Conservation (phyloP, 2,113 vertebrate species). For the Boulengeromyrus knoepffleri region DNA sequence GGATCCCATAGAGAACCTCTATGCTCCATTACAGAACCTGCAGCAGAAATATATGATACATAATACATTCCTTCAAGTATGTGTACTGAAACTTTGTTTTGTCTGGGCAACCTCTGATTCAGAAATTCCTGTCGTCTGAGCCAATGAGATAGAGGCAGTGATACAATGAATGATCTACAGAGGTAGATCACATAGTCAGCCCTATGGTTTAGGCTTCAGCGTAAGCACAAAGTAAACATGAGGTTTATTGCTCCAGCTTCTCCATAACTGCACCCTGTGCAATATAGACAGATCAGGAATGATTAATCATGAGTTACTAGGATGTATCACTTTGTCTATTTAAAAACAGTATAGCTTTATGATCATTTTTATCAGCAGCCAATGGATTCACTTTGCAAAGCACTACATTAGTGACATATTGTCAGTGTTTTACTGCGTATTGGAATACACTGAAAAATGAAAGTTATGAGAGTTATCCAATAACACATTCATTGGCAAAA, state of each 20-base stretch:
- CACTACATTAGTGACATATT: not conserved
- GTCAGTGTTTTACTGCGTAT: not conserved
- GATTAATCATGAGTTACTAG: not conserved
- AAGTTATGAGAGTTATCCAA: not conserved
- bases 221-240: not conserved
- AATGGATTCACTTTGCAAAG: not conserved
- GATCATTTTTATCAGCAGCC: not conserved
- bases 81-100: not conserved
- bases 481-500: not conserved
- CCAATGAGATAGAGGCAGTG: not conserved
- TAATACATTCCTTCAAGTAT: constrained; percentile 9
- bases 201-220: not conserved
- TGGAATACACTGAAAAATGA: not conserved
- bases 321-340: not conserved
- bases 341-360: not conserved
- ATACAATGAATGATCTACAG: not conserved
- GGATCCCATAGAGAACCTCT: constrained; percentile 17
- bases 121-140: not conserved
- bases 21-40: not conserved
- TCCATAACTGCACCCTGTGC: not conserved
- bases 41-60: constrained; percentile 19
- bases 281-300: not conserved
- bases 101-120: not conserved
- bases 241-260: not conserved
- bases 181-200: not conserved